Evolutionary conservation across 2,797 vertebrate genomes (phyloP), one percentile per base, ranked within the genome.

Genomic region (Oreonectes daqikongensis): DNA sequence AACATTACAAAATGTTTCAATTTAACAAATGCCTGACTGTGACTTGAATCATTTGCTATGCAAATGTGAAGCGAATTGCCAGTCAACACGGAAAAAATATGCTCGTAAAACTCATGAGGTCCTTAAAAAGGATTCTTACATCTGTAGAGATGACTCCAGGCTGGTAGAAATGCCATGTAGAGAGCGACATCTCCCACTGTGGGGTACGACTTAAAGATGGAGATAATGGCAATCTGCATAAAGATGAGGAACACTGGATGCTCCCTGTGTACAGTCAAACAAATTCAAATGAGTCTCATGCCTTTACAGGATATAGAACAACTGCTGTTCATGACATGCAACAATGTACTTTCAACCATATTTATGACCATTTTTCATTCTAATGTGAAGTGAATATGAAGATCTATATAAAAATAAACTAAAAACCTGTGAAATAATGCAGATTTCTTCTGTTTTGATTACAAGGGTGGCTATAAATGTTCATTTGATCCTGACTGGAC

Each of bases 131-230:
- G 2, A 0, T 75, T 92, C 96, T 96, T 88, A 99, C 98, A 99
- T 93, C 96, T 92, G 90, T 96, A 95, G 42, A 99, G 94, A 87
- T 99, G 96, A 85, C 79, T 95, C 98, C 98, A 99, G 83, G 95
- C 92, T 0, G 98, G 98, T 2, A 99, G 93, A 87, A 99, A 96
- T 71, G 97, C 94, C 95, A 99, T 90, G 90, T 99, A 99, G 70
- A 99, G 93, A 0, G 96, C 93, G 20, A 96, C 90, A 1, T 99
- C 98, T 75, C 98, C 98, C 69, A 99, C 95, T 0, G 97, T 99
- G 57, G 97, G 98, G 80, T 99, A 99, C 0, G 97, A 99, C 87
- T 99, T 99, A 87, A 99, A 99, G 89, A 99, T 96, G 81, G 96
- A 95, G 88, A 98, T 98, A 82, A 99, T 89, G 2, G 96, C 96